A percentile compares a stretch with the other conserved stretches of the same genome.
Conservation (phyloP, 2,797 vertebrate genomes). For the Myotis findleyi region DNA sequence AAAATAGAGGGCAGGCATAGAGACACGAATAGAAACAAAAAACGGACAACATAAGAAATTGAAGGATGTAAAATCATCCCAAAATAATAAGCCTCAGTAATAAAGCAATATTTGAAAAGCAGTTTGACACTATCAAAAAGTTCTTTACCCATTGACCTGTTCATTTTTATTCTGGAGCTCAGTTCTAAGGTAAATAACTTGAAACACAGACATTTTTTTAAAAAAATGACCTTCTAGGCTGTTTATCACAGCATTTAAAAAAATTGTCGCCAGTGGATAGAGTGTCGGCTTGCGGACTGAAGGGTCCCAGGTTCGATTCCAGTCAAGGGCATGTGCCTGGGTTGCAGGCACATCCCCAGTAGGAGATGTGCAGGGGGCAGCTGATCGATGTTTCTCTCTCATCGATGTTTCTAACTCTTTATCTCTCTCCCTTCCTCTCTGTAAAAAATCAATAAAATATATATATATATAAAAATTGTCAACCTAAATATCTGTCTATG, state of each 20-base stretch:
- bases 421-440: too few relatives aligned
- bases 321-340: too few relatives aligned
- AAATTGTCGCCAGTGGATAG: background rate
- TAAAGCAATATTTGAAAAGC: background rate
- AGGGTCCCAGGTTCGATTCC: too few relatives aligned
- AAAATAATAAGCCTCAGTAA: background rate
- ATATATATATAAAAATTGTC: background rate
- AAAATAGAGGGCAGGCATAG: background rate
- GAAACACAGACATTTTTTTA: background rate
- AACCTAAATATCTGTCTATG: background rate
- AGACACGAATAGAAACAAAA: background rate
- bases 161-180: slow-evolving; percentile 26
- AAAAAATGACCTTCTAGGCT: background rate
- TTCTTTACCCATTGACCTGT: background rate
- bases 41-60: background rate
- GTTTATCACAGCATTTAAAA: background rate
- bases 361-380: too few relatives aligned
- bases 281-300: too few relatives aligned
- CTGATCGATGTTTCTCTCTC: too few relatives aligned
- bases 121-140: background rate
- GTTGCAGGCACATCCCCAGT: too few relatives aligned
- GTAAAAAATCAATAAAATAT: too few relatives aligned
- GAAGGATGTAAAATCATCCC: background rate
- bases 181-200: background rate
- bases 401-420: too few relatives aligned